These are phyloP conservation scores for Chelonia mydas DNA, from an alignment of 2,797 vertebrate genomes.

Conservation along the genomic window DNA sequence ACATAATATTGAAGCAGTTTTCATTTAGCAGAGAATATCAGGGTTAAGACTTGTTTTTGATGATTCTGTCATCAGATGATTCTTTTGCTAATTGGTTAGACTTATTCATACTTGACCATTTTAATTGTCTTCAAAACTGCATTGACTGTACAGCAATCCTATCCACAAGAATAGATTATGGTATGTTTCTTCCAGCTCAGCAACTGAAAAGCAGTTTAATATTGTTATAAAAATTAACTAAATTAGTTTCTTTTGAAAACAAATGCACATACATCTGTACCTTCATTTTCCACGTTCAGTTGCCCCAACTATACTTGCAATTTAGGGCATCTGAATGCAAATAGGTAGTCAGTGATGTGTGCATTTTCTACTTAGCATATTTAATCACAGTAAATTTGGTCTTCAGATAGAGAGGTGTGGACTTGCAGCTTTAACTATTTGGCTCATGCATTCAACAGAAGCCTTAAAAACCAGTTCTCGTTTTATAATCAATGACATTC, in stretches of 20 bases:
- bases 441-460: neutral
- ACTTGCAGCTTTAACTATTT: neutral
- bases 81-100: neutral
- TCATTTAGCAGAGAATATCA: neutral
- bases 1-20: neutral
- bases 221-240: neutral
- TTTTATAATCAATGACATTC: neutral
- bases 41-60: neutral
- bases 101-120: neutral
- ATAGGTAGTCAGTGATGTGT: neutral
- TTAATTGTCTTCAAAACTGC: neutral
- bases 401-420: neutral
- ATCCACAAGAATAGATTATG: neutral
- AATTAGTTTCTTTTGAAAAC: neutral
- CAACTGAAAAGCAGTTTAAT: neutral
- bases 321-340: neutral
- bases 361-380: neutral
- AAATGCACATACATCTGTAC: neutral
- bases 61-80: neutral
- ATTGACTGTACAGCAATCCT: neutral
- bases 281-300: neutral
- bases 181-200: neutral
- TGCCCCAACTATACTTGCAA: neutral
- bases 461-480: neutral
- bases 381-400: neutral